Base-by-base conservation (phyloP, 2,797 vertebrate genomes). In the Rhadinocentrus ornatus region DNA sequence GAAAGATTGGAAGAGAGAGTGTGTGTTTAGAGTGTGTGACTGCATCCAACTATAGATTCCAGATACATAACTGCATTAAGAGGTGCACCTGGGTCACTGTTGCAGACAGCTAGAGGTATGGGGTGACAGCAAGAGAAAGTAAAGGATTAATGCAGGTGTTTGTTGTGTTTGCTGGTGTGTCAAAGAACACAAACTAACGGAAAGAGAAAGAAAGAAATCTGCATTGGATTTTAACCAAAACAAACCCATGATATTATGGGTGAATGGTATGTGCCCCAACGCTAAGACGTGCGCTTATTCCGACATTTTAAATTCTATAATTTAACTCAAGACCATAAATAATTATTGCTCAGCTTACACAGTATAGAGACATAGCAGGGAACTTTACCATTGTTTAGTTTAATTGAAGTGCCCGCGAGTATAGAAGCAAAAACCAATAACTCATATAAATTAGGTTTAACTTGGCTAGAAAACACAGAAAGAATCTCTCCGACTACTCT, bases 61-160 rank as follows among this genome's bases (percentile, higher is more conserved):
- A 53, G 92, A 93, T 62, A 96, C 88, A 48, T 39, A 73, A 95
- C 20, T 44, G 95, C 94, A 62, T 96, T 94, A 67, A 93, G 94
- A 24, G 95, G 94, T 70, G 94, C 91, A 34, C 95, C 96, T 66
- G 95, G 95, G 88, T 97, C 95, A 62, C 93, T 95, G 75, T 95
- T 96, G 35, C 93, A 96, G 87, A 96, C 94, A 37, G 88, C 94
- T 95, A 35, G 39, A 71, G 54, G 66, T 27, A 73, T 59, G 65
- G 31, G 29, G 27, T 52, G 70, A 71, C 65, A 56, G 41, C 46
- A 58, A 39, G 46, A 46, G 29, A 62, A 55, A 31, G 27, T 46
- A 53, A 35, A 27, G 48, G 57, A 80, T 74, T 57, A 70, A 68
- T 2, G 1, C 10, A 71, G 57, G 24, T 65, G 27, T 71, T 57